Percentiles rank a stretch among this genome's conserved stretches.
Evolutionary conservation across 1,140 invertebrate genomes (phyloP).

Genomic region (Centruroides vittatus): DNA sequence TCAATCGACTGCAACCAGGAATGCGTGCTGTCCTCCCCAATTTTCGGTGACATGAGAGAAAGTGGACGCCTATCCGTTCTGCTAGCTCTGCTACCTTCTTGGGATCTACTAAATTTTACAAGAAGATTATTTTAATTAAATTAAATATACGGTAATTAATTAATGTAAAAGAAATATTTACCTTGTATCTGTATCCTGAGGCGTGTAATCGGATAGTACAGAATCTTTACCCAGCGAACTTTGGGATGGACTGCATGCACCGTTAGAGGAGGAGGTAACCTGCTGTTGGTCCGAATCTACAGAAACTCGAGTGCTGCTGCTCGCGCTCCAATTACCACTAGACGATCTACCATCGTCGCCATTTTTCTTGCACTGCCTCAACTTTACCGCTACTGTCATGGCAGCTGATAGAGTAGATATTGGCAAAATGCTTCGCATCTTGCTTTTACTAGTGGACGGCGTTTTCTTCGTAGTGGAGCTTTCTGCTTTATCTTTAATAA

Average conservation of each 20-base stretch:
- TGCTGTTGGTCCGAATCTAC: slow-evolving; percentile 28
- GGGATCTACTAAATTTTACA: no score
- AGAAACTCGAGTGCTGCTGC: slow-evolving; percentile 59
- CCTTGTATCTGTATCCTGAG: slow-evolving; percentile 6
- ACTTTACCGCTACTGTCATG: slow-evolving; percentile 46
- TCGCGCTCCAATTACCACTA: slow-evolving; percentile 82
- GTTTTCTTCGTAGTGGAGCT: no score
- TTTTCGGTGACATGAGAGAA: no score
- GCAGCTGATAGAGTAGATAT: slow-evolving; percentile 37
- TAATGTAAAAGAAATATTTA: background rate
- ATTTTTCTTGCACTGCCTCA: slow-evolving; percentile 24
- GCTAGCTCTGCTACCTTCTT: no score
- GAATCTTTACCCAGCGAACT: slow-evolving; percentile 23
- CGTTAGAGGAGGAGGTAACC: background rate
- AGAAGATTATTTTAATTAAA: no score
- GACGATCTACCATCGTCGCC: slow-evolving; percentile 60
- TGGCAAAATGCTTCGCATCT: background rate
- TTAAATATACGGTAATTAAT: no score
- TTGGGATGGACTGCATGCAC: slow-evolving; percentile 6
- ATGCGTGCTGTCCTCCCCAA: no score
- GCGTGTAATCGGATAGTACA: slow-evolving; percentile 16
- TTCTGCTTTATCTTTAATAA: no score
- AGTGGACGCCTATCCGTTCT: no score
- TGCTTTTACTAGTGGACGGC: background rate
- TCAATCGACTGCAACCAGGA: slow-evolving; percentile 3